phyloP scores from a whole-genome alignment of 2,113 vertebrate genomes.

The Tenebrosternarchus preto region DNA sequence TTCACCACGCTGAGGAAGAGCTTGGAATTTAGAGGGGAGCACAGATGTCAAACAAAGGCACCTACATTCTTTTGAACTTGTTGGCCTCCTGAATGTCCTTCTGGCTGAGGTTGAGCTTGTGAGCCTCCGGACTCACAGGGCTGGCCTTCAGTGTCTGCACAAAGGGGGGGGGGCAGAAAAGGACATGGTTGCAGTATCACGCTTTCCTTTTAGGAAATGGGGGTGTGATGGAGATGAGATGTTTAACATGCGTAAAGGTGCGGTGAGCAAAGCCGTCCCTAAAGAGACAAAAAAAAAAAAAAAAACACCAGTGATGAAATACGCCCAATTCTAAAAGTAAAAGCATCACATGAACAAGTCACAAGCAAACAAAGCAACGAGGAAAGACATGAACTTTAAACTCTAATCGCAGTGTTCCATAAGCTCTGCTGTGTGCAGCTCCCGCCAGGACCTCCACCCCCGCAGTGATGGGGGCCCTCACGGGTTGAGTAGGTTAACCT shows the following conservation, averaged over 20 bases:
- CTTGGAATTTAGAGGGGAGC: too few species aligned
- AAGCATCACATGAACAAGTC: neutral
- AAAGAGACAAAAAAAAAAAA: conserved; percentile 35
- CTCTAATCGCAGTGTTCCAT: neutral
- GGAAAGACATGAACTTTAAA: neutral
- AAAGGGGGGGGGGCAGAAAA: neutral
- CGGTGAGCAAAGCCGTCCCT: neutral
- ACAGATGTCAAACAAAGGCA: conserved; percentile 19
- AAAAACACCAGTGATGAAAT: neutral
- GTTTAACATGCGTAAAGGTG: neutral
- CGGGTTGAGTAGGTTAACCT: too few species aligned
- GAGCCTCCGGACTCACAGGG: conserved; percentile 45
- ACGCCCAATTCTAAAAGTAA: neutral
- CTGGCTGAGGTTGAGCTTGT: conserved; percentile 59
- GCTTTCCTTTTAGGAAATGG: neutral
- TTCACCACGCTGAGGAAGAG: too few species aligned
- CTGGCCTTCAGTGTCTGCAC: conserved; percentile 63
- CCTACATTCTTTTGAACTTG: conserved; percentile 75
- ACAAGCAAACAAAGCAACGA: conserved; percentile 13
- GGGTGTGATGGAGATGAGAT: neutral
- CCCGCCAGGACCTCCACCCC: neutral
- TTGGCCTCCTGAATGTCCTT: conserved; percentile 46
- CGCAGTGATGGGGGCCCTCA: neutral
- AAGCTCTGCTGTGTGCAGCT: neutral
- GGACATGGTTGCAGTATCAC: neutral